Base-by-base conservation (phyloP, 2,113 vertebrate genomes). In the Paratilapia polleni region DNA sequence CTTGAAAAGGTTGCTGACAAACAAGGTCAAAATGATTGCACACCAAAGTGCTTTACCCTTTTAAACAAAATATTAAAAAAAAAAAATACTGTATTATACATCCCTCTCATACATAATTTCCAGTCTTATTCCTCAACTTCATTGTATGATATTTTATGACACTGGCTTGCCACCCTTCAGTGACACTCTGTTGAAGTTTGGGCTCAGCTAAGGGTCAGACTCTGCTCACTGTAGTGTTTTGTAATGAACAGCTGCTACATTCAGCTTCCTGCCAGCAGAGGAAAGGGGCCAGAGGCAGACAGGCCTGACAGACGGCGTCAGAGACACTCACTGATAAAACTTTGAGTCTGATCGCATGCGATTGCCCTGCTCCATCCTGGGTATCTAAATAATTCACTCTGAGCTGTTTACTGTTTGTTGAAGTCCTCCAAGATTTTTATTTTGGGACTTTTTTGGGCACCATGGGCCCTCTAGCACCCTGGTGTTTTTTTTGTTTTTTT, bases 351-450 rank as follows among this genome's bases (percentile, higher is more conserved):
- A 80, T 81, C 47, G 20, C 26, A 52, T 49, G 5, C 1, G 59
- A 83, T 41, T 13, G 20, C 56, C 47, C 14, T 3, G n/a, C 59
- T 81, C 56, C 82, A 59, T 83, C 60, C 62, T 70, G 73, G 19
- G 28, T 26, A 13, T 38, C 22, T 88, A 57, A 88, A 91, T 86
- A 63, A 91, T 91, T 84, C 36, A 81, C 57, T 58, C 8, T 57
- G 73, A 74, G 77, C 13, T 47, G 56, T 86, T 86, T 66, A 54
- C 49, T 49, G 24, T 79, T 77, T 64, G 28, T 28, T 49, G 19
- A 43, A 81, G 31, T 70, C 54, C 36, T 52, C 54, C 52, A 20
- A 17, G 24, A 54, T 31, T 34, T 52, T 68, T 61, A 58, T 36
- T 60, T 8, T 52, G 1, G n/a, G 38, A 22, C 57, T 19, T 62